Evolutionary conservation across 2,113 vertebrate genomes (phyloP).

Genomic region (Ammospiza caudacuta): DNA sequence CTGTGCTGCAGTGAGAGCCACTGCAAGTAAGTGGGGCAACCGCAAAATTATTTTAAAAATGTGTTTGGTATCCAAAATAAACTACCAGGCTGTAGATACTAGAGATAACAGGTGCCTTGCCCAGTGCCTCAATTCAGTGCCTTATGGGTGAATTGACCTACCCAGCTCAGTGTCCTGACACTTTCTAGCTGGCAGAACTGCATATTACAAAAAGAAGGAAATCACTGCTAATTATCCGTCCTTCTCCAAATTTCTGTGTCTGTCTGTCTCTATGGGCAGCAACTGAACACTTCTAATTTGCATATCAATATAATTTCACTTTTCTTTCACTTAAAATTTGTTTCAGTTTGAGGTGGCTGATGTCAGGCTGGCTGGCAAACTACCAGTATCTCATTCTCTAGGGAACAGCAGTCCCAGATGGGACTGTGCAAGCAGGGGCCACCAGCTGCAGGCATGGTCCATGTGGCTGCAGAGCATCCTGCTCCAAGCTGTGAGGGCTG

Average conservation of each 20-base stretch:
- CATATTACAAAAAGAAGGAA: background rate
- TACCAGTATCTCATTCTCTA: background rate
- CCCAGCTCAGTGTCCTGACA: background rate
- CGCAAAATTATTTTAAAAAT: background rate
- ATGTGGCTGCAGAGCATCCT: background rate
- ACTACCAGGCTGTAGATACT: background rate
- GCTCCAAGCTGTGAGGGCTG: background rate
- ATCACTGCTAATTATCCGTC: background rate
- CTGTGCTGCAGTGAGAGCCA: background rate
- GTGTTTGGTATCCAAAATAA: background rate
- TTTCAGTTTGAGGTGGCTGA: background rate
- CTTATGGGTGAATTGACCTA: background rate
- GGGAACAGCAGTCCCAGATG: background rate
- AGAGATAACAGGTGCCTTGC: background rate
- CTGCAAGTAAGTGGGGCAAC: background rate
- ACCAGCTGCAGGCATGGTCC: background rate
- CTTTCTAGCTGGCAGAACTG: background rate
- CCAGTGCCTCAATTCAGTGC: background rate
- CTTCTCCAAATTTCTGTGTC: background rate
- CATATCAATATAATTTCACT: background rate
- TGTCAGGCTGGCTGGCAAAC: background rate
- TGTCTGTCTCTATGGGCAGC: background rate
- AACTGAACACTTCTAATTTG: background rate
- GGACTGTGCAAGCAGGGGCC: background rate
- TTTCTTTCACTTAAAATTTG: background rate